Conservation (phyloP, 2,113 vertebrate species). For the Alectura lathami region DNA sequence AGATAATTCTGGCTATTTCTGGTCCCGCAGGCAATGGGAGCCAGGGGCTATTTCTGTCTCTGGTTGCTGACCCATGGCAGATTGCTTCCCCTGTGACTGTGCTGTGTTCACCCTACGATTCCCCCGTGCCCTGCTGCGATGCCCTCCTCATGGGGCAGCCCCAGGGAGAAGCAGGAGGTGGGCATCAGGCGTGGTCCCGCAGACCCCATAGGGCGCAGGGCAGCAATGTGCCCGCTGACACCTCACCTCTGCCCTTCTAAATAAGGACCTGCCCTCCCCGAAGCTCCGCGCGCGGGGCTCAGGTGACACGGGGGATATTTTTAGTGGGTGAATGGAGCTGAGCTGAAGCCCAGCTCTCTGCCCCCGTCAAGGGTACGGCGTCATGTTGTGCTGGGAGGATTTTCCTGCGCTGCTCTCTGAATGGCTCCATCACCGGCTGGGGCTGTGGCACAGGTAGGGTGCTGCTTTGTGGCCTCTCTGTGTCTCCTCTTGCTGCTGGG, state of each 20-base stretch:
- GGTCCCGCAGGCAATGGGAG: background rate
- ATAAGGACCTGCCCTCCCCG: slow-evolving; percentile 37
- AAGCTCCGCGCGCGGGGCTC: background rate
- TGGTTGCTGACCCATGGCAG: background rate
- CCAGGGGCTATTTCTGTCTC: slow-evolving; percentile 14
- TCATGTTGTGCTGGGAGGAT: slow-evolving; percentile 29
- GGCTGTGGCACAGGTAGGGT: slow-evolving; percentile 47
- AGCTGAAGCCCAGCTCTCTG: slow-evolving; percentile 18
- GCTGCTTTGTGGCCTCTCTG: background rate
- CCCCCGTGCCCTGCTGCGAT: background rate
- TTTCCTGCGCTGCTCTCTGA: background rate
- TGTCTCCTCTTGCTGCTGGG: background rate
- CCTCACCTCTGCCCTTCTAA: slow-evolving; percentile 32
- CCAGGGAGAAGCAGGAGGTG: too few relatives aligned
- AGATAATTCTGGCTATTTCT: background rate
- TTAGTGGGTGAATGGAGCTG: slow-evolving; percentile 51
- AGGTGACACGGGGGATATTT: slow-evolving; percentile 65
- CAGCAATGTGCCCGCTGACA: background rate
- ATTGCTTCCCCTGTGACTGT: background rate
- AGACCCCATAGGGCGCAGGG: background rate
- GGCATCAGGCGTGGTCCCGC: too few relatives aligned
- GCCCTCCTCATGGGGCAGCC: too few relatives aligned
- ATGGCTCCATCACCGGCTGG: background rate
- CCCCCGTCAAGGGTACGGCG: slow-evolving; percentile 8
- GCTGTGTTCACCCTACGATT: background rate